phyloP scores from a whole-genome alignment of 2,888 invertebrate species.

The Tenthredo distinguenda region DNA sequence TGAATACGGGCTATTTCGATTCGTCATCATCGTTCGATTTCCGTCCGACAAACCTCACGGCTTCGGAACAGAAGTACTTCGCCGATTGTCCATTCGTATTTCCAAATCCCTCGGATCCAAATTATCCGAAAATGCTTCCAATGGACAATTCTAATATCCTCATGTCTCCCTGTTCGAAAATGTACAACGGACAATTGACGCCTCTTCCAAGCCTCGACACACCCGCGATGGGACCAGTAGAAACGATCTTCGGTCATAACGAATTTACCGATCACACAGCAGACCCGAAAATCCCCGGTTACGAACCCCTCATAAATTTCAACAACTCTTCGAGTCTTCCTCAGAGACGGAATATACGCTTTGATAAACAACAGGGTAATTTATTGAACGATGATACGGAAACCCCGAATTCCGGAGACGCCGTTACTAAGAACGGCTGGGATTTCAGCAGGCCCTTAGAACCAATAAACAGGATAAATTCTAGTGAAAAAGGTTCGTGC shows the following conservation, averaged over 20 bases:
- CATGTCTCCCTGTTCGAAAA: slow-evolving; percentile 62
- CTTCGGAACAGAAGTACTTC: slow-evolving; percentile 65
- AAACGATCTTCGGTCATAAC: not conserved
- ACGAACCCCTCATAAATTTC: slow-evolving; percentile 59
- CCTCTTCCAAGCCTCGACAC: slow-evolving; percentile 54
- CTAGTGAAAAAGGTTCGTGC: not conserved
- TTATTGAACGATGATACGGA: not conserved
- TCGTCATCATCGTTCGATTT: not conserved
- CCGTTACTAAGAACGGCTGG: slow-evolving; percentile 57
- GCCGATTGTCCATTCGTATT: slow-evolving; percentile 70
- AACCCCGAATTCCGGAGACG: slow-evolving; percentile 34
- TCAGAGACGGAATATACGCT: slow-evolving; percentile 58
- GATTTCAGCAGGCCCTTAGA: slow-evolving; percentile 9
- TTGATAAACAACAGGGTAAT: slow-evolving; percentile 51
- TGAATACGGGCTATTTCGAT: not conserved
- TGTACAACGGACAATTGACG: slow-evolving; percentile 59
- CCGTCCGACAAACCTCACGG: slow-evolving; percentile 54
- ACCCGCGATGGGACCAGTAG: slow-evolving; percentile 44
- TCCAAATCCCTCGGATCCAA: slow-evolving; percentile 61
- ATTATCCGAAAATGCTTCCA: slow-evolving; percentile 55
- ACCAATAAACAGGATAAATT: not conserved
- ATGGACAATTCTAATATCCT: slow-evolving; percentile 57
- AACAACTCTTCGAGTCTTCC: slow-evolving; percentile 60
- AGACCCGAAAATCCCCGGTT: slow-evolving; percentile 55
- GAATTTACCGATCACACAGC: not conserved